Percentiles rank a stretch among this genome's conserved stretches.
phyloP scores from a whole-genome alignment of 2,797 vertebrate genomes.

The Spatula versicolor region DNA sequence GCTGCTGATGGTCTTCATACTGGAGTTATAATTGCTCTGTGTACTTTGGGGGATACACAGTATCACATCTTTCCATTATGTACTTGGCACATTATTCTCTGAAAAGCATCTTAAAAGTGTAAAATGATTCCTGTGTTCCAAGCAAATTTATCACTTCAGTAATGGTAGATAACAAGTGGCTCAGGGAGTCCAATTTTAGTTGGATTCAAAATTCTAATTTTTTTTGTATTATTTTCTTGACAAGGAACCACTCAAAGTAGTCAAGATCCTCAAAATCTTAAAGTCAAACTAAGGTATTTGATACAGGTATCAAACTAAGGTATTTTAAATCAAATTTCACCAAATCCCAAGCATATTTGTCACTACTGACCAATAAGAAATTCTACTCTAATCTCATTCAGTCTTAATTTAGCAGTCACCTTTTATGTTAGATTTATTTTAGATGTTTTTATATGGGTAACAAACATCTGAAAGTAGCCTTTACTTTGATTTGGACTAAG shows the following conservation, averaged over 20 bases:
- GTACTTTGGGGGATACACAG: not conserved
- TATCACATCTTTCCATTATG: not conserved
- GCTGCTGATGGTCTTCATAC: not conserved
- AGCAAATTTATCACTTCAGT: not conserved
- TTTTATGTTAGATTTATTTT: not conserved
- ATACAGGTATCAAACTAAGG: conserved; percentile 12
- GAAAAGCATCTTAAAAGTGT: not conserved
- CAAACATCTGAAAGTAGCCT: not conserved
- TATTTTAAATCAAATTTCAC: not conserved
- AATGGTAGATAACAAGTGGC: not conserved
- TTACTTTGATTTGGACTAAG: not conserved
- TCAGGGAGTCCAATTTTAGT: not conserved
- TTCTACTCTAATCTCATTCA: not conserved
- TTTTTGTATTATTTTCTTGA: conserved; percentile 50
- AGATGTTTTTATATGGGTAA: not conserved
- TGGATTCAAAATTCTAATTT: conserved; percentile 35
- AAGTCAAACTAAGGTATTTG: conserved; percentile 38
- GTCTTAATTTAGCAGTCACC: not conserved
- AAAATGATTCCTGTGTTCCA: not conserved
- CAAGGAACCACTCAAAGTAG: conserved; percentile 18
- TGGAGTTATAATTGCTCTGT: not conserved
- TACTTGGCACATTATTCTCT: not conserved
- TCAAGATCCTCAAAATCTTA: not conserved
- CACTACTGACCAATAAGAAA: not conserved
- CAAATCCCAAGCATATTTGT: not conserved